Percentiles rank a stretch among this genome's conserved stretches.
phyloP scores from a whole-genome alignment of 2,797 vertebrate species.

The Spea hammondii region DNA sequence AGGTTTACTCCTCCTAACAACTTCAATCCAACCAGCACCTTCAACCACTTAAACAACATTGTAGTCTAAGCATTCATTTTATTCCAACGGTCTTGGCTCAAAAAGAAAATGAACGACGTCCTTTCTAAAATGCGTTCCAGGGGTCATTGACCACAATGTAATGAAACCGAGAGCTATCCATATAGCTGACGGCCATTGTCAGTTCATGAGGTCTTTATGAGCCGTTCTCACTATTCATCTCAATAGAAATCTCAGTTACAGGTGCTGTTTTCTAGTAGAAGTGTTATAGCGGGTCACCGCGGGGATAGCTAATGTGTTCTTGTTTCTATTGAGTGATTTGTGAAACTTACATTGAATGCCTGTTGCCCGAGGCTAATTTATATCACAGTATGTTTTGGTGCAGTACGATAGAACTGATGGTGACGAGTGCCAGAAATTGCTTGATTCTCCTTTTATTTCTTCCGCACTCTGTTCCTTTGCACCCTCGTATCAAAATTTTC shows the following conservation, averaged over 20 bases:
- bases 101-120: conserved; percentile 27
- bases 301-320: conserved; percentile 10
- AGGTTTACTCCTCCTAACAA: neutral
- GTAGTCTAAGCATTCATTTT: conserved; percentile 16
- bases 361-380: conserved; percentile 15
- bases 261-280: conserved; percentile 36
- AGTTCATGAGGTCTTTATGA: conserved; percentile 22
- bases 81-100: neutral
- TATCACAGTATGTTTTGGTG: conserved; percentile 6
- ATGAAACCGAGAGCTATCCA: conserved; percentile 4
- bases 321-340: conserved; percentile 18
- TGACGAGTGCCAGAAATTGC: neutral
- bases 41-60: conserved; percentile 7
- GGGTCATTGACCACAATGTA: conserved; percentile 41
- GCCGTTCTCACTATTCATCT: conserved; percentile 33
- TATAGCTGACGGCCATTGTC: conserved; percentile 14
- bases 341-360: conserved; percentile 22
- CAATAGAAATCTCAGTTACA: conserved; percentile 21
- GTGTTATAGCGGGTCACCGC: conserved; percentile 10
- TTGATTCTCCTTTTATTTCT: neutral
- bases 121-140: conserved; percentile 26
- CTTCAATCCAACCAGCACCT: conserved; percentile 17
- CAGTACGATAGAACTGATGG: neutral
- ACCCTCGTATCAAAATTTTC: neutral
- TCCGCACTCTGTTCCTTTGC: too few species aligned